Conservation (phyloP, 2,888 invertebrate genomes). For the Dasypolia templi region DNA sequence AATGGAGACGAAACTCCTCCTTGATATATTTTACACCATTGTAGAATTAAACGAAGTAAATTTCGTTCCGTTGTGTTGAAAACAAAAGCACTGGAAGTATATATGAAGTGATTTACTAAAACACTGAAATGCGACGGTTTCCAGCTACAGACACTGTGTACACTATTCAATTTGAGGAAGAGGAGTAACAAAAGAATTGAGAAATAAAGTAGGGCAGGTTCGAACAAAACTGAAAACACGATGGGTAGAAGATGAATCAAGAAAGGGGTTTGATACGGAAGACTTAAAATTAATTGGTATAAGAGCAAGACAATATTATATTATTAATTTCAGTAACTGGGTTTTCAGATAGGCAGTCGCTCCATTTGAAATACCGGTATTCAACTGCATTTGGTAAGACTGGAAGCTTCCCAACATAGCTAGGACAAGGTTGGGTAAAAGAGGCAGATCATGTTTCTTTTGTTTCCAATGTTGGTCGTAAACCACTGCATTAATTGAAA, state of each 20-base stretch:
- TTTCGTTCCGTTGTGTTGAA: constrained; percentile 34
- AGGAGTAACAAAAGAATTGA: constrained; percentile 6
- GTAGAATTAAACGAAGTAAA: constrained; percentile 45
- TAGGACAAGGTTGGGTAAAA: background rate
- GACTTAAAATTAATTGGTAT: background rate
- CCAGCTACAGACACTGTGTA: constrained; percentile 43
- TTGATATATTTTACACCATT: constrained; percentile 25
- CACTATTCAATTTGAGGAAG: constrained; percentile 58
- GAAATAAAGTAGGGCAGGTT: constrained; percentile 25
- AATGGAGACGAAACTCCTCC: background rate
- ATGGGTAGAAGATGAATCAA: no score
- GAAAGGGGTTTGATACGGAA: background rate
- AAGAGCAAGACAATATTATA: background rate
- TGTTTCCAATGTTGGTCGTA: background rate
- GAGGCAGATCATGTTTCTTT: background rate
- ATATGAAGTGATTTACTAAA: constrained; percentile 65
- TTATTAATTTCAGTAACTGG: background rate
- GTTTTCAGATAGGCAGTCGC: background rate
- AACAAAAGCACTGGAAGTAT: constrained; percentile 55
- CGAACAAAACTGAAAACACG: background rate
- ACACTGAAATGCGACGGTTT: constrained; percentile 44
- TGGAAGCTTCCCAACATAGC: background rate
- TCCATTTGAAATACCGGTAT: background rate
- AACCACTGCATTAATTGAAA: background rate
- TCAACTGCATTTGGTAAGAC: background rate